Base-by-base conservation (phyloP, 2,888 invertebrate genomes). In the Cataglyphis livida region DNA sequence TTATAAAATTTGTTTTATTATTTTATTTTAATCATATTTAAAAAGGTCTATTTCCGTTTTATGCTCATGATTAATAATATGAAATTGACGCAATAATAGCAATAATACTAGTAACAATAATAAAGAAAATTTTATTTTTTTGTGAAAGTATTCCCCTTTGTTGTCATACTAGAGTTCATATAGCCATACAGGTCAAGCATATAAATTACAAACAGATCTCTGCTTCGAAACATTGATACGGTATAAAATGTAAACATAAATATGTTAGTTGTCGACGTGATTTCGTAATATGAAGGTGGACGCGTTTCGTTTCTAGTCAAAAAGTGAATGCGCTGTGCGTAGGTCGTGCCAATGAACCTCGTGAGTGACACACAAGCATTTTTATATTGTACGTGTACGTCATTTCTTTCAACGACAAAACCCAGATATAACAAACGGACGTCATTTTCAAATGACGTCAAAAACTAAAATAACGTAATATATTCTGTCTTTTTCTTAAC, bases 211-310 rank as follows among this genome's bases (percentile, higher is more conserved):
- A 15, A 21, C 12, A 15, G 21, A 3, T 64, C 48, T 9, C 9
- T n/a, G 10, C 7, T 35, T 28, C 41, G 12, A 57, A 18, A 38
- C 12, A 25, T 51, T 70, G 35, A 35, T 25, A 75, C 10, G 1
- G 21, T 76, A 25, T 48, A 48, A 66, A 15, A 28, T 41, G 68
- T 76, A 54, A 76, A 76, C 76, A 35, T 35, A 76, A 57, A 76
- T 28, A 66, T n/a, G 32, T 41, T 66, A 76, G 68, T 76, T 10
- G n/a, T 41, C 35, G 32, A 28, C n/a, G 6, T 25, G 35, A 57
- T 68, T 28, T 41, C 41, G 12, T n/a, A 25, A 35, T 10, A 51
- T 12, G 9, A 65, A 25, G n/a, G 21, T 48, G 64, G 62, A 32
- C 41, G 6, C 6, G 9, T 76, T 68, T 57, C 57, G 28, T 54